Evolutionary conservation across 2,888 invertebrate genomes (phyloP), one percentile per base, ranked within the genome.

Genomic region (Leucania comma): DNA sequence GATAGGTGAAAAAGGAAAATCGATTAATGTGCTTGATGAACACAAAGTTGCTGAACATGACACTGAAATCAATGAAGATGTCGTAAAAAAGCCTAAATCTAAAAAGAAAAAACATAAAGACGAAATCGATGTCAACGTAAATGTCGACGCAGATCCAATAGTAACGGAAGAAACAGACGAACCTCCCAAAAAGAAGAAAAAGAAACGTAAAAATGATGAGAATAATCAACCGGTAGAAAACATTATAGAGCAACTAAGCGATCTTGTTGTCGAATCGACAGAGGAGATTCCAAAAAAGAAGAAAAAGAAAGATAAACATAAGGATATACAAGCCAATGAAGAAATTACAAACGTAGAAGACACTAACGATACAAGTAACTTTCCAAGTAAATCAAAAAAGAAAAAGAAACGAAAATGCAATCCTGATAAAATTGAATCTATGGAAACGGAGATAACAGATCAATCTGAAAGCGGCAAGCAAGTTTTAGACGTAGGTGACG

Each of bases 31-130:
- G 5, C 5, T 35, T 1, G 60, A 68, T 56, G 81, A 81, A 32
- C 84, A 85, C 50, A 77, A 84, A 68, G 77, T 76, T 59, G 83
- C 78, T 63, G 75, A 74, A 22, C 67, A 69, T 58, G 66, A 60
- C n/a, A 70, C 26, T 76, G 78, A 66, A 32, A 68, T 70, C 3
- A 29, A 9, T 22, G 75, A 66, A 9, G 22, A 0, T 0, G 71
- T 68, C 20, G 57, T 71, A 59, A 66, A 71, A 53, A 63, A 70
- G 22, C 51, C 68, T 35, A 82, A 83, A 60, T 64, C 70, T 1
- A 86, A 88, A 61, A 89, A 87, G 70, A 90, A 89, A 62, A 89
- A 89, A 72, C 77, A 74, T 62, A 80, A 82, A 60, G 69, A 62
- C 53, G 42, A 64, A 57, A 50, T 51, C 22, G 73, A 68, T 62